Conservation (phyloP, 2,113 vertebrate species). For the Dromas ardeola region DNA sequence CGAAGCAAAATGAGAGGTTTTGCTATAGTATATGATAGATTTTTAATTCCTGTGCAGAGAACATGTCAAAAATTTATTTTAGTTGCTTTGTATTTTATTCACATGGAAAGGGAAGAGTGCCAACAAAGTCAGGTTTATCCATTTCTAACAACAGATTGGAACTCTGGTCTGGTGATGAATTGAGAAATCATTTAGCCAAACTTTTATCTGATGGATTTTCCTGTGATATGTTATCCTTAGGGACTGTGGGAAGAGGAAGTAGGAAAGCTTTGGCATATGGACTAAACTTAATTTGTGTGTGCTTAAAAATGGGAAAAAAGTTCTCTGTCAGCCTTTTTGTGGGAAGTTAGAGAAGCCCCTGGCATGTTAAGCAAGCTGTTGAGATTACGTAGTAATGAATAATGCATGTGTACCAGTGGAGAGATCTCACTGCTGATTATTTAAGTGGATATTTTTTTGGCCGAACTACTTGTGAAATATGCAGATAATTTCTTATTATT, state of each 20-base stretch:
- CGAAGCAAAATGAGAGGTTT: neutral
- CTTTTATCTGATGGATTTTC: neutral
- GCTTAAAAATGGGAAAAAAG: neutral
- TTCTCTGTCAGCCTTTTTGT: slow-evolving; percentile 40
- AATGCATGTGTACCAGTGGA: neutral
- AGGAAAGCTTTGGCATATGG: neutral
- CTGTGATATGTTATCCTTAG: neutral
- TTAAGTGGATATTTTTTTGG: slow-evolving; percentile 29
- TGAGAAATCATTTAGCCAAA: neutral
- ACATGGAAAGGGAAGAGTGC: neutral
- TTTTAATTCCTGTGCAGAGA: neutral
- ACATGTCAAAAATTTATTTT: neutral
- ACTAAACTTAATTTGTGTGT: neutral
- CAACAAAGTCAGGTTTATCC: neutral
- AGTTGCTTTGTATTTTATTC: neutral
- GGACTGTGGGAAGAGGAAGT: neutral
- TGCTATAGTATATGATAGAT: accelerated
- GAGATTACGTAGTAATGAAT: slow-evolving; percentile 15
- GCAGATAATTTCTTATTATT: neutral
- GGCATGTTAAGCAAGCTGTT: slow-evolving; percentile 25
- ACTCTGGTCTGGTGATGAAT: neutral
- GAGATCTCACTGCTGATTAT: slow-evolving; percentile 31
- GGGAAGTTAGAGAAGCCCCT: slow-evolving; percentile 32
- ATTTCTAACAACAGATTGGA: neutral
- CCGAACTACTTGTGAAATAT: neutral